These are phyloP conservation scores for Gallirallus australis DNA, from an alignment of 2,797 vertebrate species.

Conservation along the genomic window DNA sequence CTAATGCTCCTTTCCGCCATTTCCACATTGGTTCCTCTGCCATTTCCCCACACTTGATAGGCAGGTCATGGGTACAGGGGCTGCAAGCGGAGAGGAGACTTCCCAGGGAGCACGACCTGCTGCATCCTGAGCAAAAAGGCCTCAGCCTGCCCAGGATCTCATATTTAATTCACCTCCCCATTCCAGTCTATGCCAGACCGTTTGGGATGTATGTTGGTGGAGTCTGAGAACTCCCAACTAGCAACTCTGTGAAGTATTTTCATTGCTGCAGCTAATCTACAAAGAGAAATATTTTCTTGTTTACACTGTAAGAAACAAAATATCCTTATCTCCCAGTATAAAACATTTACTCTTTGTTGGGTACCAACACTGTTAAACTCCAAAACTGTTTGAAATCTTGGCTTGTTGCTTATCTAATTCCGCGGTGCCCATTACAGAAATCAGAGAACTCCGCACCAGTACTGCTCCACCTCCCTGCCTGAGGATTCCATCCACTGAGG, in stretches of 20 bases:
- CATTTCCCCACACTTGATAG: rapidly evolving
- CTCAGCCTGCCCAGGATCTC: background rate
- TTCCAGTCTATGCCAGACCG: background rate
- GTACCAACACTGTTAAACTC: background rate
- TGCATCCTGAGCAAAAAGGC: background rate
- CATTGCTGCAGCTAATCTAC: constrained; percentile 42
- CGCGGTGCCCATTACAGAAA: background rate
- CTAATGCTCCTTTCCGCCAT: background rate
- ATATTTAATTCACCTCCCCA: background rate
- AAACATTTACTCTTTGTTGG: constrained; percentile 37
- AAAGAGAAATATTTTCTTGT: constrained; percentile 53
- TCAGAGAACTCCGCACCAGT: background rate
- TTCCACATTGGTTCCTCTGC: background rate
- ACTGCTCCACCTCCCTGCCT: background rate
- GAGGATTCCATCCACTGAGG: background rate
- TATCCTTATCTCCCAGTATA: constrained; percentile 16
- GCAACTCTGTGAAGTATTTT: background rate
- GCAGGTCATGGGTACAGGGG: background rate
- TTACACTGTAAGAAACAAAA: constrained; percentile 31
- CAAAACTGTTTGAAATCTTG: constrained; percentile 17
- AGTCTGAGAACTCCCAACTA: background rate
- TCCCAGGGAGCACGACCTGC: background rate
- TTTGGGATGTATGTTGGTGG: background rate
- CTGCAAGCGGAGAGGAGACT: background rate
- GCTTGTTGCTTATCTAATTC: background rate